Evolutionary conservation across 2,888 invertebrate species (phyloP).

Genomic region (Eremobia ochroleuca): DNA sequence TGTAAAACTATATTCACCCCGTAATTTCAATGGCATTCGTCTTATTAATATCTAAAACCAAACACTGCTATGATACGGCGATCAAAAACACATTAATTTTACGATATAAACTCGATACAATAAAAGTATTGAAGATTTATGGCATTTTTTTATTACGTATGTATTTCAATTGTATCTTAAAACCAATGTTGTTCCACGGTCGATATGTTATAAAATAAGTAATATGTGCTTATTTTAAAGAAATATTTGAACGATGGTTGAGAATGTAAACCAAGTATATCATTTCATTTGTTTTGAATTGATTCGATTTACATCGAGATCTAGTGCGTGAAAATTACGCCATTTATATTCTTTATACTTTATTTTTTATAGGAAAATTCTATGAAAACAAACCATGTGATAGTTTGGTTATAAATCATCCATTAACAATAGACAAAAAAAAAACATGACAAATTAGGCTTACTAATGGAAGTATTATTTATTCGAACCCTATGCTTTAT

Average conservation of each 20-base stretch:
- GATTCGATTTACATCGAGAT: background rate
- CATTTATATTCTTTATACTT: background rate
- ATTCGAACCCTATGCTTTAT: constrained; percentile 27
- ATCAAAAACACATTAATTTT: constrained; percentile 53
- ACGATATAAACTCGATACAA: constrained; percentile 37
- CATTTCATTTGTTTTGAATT: background rate
- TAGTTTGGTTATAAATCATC: constrained; percentile 30
- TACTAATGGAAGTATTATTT: constrained; percentile 49
- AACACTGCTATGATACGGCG: constrained; percentile 38
- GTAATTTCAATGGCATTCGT: constrained; percentile 13
- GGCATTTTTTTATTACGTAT: constrained; percentile 34
- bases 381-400: background rate
- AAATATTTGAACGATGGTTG: constrained; percentile 54
- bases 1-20: constrained; percentile 14
- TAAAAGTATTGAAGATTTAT: constrained; percentile 49
- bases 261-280: background rate
- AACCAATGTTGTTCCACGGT: constrained; percentile 61
- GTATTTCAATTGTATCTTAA: constrained; percentile 40
- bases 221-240: constrained; percentile 57
- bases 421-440: constrained; percentile 27
- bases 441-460: constrained; percentile 15
- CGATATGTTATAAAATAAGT: constrained; percentile 56
- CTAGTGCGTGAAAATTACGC: background rate
- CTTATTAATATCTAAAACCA: constrained; percentile 28
- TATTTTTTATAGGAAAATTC: background rate